Conservation (phyloP, 2,113 vertebrate genomes). For the Prietella phreatophila region DNA sequence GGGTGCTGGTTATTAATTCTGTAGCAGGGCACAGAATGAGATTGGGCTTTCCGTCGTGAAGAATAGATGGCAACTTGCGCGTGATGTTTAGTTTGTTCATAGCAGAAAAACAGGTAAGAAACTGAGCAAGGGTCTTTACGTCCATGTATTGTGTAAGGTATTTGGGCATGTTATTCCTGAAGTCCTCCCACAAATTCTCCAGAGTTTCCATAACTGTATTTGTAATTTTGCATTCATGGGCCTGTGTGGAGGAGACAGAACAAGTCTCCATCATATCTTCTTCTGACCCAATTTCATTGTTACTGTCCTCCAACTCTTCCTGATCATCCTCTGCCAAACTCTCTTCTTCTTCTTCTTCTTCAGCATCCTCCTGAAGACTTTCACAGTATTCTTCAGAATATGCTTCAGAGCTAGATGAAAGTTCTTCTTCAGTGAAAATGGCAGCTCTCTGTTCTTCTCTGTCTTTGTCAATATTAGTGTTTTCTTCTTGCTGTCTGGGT, state of each 20-base stretch:
- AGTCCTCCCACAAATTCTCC: conserved; percentile 66
- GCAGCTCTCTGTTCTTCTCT: not conserved
- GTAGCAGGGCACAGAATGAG: conserved; percentile 67
- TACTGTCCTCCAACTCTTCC: conserved; percentile 58
- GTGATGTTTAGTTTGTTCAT: conserved; percentile 48
- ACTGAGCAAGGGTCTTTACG: conserved; percentile 59
- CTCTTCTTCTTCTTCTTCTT: conserved; percentile 4
- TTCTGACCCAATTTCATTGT: conserved; percentile 31
- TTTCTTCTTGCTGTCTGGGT: not conserved
- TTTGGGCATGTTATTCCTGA: conserved; percentile 59
- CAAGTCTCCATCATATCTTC: conserved; percentile 42
- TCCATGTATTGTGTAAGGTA: conserved; percentile 64
- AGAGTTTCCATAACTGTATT: conserved; percentile 37
- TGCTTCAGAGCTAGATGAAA: not conserved
- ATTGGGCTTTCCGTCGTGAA: conserved; percentile 67
- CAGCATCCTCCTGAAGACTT: not conserved
- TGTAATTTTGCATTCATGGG: not conserved
- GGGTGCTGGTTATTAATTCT: conserved; percentile 64
- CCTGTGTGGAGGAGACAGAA: conserved; percentile 6
- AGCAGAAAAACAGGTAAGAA: conserved; percentile 61
- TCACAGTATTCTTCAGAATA: not conserved
- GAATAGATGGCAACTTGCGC: conserved; percentile 60
- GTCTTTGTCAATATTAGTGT: not conserved
- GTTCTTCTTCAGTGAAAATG: not conserved
- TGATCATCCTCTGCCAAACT: not conserved